Conservation (phyloP, 2,113 vertebrate genomes). For the Tricholaema leucomelas region DNA sequence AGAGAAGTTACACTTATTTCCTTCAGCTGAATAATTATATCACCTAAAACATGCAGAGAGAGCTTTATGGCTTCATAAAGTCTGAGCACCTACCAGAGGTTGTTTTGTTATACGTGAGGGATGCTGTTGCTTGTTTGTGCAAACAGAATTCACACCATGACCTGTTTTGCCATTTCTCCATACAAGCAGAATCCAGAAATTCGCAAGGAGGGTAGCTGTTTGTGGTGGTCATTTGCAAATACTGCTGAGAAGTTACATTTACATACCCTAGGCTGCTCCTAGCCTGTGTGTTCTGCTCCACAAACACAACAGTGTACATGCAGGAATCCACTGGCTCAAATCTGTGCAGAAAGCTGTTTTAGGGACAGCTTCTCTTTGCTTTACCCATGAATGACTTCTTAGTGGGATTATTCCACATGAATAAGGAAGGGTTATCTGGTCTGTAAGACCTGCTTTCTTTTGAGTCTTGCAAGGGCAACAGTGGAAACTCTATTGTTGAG, state of each 20-base stretch:
- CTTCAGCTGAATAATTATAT: background rate
- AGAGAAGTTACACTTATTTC: background rate
- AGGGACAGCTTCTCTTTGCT: slow-evolving; percentile 58
- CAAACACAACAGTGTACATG: background rate
- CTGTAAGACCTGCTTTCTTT: slow-evolving; percentile 58
- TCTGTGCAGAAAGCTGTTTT: slow-evolving; percentile 39
- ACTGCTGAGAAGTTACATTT: background rate
- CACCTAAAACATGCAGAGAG: background rate
- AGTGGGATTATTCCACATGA: slow-evolving; percentile 66
- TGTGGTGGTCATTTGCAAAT: background rate
- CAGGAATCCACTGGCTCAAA: slow-evolving; percentile 44
- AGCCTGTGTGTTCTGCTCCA: background rate
- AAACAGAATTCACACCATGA: background rate
- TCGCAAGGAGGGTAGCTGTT: background rate
- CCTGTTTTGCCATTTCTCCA: background rate
- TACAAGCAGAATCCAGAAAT: slow-evolving; percentile 1
- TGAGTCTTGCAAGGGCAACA: slow-evolving; percentile 56
- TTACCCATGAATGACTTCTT: slow-evolving; percentile 65
- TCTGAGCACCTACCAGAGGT: background rate
- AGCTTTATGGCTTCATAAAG: background rate
- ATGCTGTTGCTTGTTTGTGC: background rate
- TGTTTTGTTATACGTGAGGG: background rate
- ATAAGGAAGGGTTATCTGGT: slow-evolving; percentile 67
- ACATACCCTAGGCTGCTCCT: background rate
- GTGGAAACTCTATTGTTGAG: slow-evolving; percentile 54